A percentile compares a stretch with the other conserved stretches of the same genome.
These are phyloP conservation scores for Bambusicola thoracicus DNA, from an alignment of 2,113 vertebrate species.

Conservation along the genomic window DNA sequence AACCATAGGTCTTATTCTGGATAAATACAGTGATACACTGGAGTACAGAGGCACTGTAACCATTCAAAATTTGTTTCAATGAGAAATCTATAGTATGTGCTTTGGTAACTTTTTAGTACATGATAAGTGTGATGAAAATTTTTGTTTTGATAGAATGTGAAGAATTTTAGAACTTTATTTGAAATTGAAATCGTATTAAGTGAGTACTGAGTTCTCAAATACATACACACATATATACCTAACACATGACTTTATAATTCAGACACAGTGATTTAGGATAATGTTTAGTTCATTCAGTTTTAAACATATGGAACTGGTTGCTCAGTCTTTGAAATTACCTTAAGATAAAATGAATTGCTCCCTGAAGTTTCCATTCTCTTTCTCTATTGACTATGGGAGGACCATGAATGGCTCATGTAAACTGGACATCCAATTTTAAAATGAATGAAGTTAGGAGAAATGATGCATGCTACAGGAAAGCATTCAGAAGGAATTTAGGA, in stretches of 20 bases:
- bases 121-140: neutral
- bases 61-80: neutral
- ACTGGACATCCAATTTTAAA: neutral
- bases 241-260: neutral
- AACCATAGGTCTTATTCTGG: neutral
- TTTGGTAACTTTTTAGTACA: neutral
- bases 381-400: accelerated
- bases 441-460: neutral
- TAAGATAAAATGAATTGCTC: neutral
- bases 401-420: neutral
- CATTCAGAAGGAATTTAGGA: neutral
- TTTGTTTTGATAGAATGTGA: neutral
- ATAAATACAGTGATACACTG: neutral
- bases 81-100: neutral
- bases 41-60: neutral
- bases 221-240: neutral
- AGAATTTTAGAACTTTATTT: neutral
- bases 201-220: neutral
- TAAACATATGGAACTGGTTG: neutral
- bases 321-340: neutral
- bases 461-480: neutral
- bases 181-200: neutral
- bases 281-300: neutral
- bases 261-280: neutral
- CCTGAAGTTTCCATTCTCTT: neutral